A percentile compares a stretch with the other conserved stretches of the same genome.
Conservation (phyloP, 2,113 vertebrate genomes). For the Gymnorhina tibicen region DNA sequence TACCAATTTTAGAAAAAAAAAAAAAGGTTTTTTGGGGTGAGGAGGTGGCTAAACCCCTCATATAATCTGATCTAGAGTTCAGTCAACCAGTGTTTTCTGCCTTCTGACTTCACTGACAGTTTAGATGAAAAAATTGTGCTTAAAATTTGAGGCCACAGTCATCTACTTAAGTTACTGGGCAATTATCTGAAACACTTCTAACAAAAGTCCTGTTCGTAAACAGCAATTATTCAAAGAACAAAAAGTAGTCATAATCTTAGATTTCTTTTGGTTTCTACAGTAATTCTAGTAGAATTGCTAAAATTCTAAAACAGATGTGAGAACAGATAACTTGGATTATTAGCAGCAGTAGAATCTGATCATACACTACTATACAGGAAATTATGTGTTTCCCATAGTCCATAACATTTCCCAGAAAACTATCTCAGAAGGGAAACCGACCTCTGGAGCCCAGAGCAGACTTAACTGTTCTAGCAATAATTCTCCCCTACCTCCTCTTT, state of each 20-base stretch:
- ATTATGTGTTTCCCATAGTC: neutral
- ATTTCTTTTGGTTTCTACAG: neutral
- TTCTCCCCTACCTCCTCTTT: neutral
- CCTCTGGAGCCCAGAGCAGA: neutral
- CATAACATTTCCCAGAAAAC: neutral
- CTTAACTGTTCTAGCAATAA: neutral
- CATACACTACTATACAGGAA: neutral
- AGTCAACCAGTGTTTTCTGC: neutral
- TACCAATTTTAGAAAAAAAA: neutral
- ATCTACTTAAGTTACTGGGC: neutral
- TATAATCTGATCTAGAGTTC: neutral
- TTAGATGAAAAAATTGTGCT: neutral
- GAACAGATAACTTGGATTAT: neutral
- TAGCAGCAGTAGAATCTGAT: neutral
- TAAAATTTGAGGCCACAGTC: neutral
- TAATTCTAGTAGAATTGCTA: neutral
- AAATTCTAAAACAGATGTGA: neutral
- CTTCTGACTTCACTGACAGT: neutral
- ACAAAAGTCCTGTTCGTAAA: neutral
- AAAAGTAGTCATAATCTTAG: neutral
- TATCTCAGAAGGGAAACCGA: neutral
- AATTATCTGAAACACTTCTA: neutral
- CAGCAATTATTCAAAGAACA: neutral
- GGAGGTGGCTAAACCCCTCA: neutral
- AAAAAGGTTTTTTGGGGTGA: rapidly evolving